Evolutionary conservation across 2,113 vertebrate species (phyloP).

Genomic region (Stegastes partitus): DNA sequence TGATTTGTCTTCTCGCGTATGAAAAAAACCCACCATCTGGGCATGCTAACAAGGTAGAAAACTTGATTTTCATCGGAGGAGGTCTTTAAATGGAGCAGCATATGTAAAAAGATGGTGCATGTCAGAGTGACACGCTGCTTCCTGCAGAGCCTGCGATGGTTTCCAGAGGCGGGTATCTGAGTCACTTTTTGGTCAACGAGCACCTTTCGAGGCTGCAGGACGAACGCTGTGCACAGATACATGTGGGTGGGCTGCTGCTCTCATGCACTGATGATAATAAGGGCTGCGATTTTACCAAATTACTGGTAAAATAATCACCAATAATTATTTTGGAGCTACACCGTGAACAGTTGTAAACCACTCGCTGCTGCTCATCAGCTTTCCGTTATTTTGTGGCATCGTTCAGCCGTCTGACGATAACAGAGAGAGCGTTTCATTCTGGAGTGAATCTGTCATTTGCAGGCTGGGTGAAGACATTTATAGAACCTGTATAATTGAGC

Average conservation of each 20-base stretch:
- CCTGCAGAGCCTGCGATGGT: slow-evolving; percentile 3
- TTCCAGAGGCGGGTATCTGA: neutral
- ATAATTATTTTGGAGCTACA: too few species aligned
- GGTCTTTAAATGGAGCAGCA: neutral
- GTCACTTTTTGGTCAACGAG: too few species aligned
- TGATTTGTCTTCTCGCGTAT: too few species aligned
- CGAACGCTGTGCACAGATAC: neutral
- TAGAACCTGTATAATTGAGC: slow-evolving; percentile 60
- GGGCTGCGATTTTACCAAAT: neutral
- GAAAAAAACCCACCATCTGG: too few species aligned
- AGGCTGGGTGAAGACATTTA: slow-evolving; percentile 56
- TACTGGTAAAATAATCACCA: too few species aligned
- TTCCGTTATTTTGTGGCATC: neutral
- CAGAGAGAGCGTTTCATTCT: neutral
- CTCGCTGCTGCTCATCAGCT: neutral
- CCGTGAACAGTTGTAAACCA: neutral
- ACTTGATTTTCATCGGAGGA: too few species aligned
- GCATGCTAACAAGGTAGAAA: too few species aligned
- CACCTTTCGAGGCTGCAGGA: neutral
- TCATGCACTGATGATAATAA: neutral
- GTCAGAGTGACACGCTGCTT: neutral
- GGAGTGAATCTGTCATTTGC: slow-evolving; percentile 28
- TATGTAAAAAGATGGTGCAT: neutral
- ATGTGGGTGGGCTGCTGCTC: neutral
- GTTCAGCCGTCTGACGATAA: neutral